Percentiles rank a stretch among this genome's conserved stretches.
phyloP scores from a whole-genome alignment of 2,888 invertebrate genomes.

The Hydriomena furcata region DNA sequence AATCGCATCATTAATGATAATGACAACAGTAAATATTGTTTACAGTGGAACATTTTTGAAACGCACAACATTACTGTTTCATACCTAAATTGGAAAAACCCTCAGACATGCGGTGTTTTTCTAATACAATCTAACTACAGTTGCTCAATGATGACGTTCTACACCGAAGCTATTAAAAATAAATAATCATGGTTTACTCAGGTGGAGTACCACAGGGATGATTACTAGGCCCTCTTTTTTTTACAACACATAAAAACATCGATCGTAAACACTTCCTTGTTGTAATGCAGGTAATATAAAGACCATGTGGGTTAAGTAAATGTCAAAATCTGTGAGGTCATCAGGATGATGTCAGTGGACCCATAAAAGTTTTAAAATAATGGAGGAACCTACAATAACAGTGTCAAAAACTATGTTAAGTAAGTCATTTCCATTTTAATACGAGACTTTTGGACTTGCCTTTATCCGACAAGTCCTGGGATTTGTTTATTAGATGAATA shows the following conservation, averaged over 20 bases:
- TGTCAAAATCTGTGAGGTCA: slow-evolving; percentile 35
- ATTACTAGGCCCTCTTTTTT: slow-evolving; percentile 1
- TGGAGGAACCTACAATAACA: slow-evolving; percentile 8
- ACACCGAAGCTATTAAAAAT: too few relatives aligned
- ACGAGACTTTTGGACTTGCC: too few relatives aligned
- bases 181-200: too few relatives aligned
- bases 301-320: slow-evolving; percentile 34
- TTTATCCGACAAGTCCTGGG: too few relatives aligned
- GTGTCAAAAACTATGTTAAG: not conserved
- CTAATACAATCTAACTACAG: not conserved
- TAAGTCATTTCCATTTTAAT: slow-evolving; percentile 4
- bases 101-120: not conserved
- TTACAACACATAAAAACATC: not conserved
- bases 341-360: slow-evolving; percentile 39
- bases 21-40: not conserved
- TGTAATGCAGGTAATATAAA: slow-evolving; percentile 32
- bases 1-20: not conserved
- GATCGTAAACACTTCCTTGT: slow-evolving; percentile 7
- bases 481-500: too few relatives aligned
- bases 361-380: slow-evolving; percentile 18
- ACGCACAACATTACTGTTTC: slow-evolving; percentile 1
- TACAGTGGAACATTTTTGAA: slow-evolving; percentile 6
- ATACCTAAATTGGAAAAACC: slow-evolving; percentile 3
- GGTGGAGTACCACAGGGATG: not conserved
- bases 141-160: too few relatives aligned